Conservation (phyloP, 2,888 invertebrate genomes). For the Platycnemis pennipes region DNA sequence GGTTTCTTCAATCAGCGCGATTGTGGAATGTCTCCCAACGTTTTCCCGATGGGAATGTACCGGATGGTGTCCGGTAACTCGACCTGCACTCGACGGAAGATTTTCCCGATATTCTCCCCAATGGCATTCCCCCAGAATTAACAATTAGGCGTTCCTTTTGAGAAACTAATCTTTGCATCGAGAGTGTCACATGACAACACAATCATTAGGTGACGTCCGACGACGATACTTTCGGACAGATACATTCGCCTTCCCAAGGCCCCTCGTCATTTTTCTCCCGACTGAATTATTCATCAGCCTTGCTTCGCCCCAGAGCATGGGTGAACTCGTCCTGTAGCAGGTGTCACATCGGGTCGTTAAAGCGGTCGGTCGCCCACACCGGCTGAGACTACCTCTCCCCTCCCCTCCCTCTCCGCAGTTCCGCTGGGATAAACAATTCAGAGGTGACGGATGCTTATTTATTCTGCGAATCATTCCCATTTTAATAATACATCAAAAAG, state of each 20-base stretch:
- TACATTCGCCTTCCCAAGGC: background rate
- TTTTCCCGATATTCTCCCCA: background rate
- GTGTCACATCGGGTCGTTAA: background rate
- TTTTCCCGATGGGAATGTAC: background rate
- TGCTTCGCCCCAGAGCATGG: background rate
- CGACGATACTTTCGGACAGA: background rate
- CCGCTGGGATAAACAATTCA: background rate
- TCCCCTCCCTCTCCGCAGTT: background rate
- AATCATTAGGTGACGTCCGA: background rate
- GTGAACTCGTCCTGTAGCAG: constrained; percentile 12
- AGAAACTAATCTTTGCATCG: background rate
- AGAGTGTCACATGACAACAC: background rate
- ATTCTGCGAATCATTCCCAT: background rate
- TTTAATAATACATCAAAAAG: background rate
- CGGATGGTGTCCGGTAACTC: background rate
- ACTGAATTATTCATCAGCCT: background rate
- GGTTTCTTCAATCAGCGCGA: background rate
- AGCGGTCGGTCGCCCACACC: constrained; percentile 9
- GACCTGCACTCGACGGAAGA: background rate
- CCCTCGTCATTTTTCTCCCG: constrained; percentile 13
- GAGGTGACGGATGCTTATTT: background rate
- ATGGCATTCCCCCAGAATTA: background rate
- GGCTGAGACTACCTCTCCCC: background rate
- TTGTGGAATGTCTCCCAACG: background rate
- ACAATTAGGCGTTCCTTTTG: background rate